A percentile compares a stretch with the other conserved stretches of the same genome.
These are phyloP conservation scores for Neotoma lepida DNA, from an alignment of 2,113 vertebrate species.

Conservation along the genomic window DNA sequence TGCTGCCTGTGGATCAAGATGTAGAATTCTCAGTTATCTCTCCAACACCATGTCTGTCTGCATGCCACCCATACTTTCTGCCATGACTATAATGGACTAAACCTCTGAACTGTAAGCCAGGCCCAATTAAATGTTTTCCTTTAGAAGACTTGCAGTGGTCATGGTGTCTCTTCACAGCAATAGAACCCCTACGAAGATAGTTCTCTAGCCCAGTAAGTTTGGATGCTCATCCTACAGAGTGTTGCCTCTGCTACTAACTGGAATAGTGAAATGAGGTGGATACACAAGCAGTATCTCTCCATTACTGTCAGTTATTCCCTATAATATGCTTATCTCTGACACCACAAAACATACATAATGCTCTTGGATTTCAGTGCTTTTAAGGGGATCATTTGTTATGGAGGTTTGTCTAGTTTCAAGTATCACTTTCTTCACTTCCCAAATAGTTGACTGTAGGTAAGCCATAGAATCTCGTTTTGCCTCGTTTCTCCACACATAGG, in stretches of 20 bases:
- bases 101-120: background rate
- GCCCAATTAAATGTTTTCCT: background rate
- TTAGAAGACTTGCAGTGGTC: background rate
- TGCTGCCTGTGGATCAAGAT: background rate
- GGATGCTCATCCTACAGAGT: too few relatives aligned
- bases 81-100: background rate
- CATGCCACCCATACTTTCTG: background rate
- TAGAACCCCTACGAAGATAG: background rate
- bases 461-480: background rate
- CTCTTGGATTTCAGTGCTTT: background rate
- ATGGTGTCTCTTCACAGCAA: background rate
- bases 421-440: background rate
- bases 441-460: background rate
- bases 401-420: background rate
- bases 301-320: background rate
- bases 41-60: background rate
- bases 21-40: background rate
- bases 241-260: background rate
- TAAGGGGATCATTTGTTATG: background rate
- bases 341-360: too few relatives aligned
- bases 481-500: background rate
- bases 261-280: background rate
- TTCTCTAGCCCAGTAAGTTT: background rate
- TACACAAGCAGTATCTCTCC: accelerated
- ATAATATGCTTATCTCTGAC: background rate